Evolutionary conservation across 2,888 invertebrate genomes (phyloP).

Genomic region (Papilio protenor): DNA sequence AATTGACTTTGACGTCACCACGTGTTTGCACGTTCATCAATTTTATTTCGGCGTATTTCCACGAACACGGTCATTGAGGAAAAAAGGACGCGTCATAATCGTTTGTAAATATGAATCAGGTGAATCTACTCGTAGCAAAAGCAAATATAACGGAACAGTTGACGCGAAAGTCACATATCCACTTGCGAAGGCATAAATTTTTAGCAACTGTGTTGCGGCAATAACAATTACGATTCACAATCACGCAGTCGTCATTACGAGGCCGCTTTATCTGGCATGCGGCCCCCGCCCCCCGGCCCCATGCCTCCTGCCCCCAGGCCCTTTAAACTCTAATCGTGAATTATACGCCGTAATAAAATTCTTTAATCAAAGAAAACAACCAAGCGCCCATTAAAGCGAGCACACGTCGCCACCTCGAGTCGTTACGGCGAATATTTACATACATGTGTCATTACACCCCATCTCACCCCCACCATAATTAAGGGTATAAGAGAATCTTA

Average conservation of each 20-base stretch:
- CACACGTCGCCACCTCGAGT: constrained; percentile 81
- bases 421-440: constrained; percentile 83
- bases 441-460: constrained; percentile 82
- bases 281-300: constrained; percentile 56
- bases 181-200: constrained; percentile 50
- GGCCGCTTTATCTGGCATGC: constrained; percentile 76
- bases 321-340: constrained; percentile 83
- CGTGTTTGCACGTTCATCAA: constrained; percentile 31
- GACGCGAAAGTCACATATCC: constrained; percentile 3
- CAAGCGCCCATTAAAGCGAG: constrained; percentile 78
- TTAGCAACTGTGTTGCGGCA: constrained; percentile 52
- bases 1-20: constrained; percentile 54
- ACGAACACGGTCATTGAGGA: constrained; percentile 49
- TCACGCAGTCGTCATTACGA: constrained; percentile 81
- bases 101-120: neutral
- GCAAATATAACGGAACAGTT: neutral
- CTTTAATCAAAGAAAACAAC: constrained; percentile 85
- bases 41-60: constrained; percentile 18
- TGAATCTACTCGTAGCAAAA: neutral
- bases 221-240: constrained; percentile 81
- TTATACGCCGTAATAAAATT: constrained; percentile 83
- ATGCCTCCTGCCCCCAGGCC: constrained; percentile 50
- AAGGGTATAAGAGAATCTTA: constrained; percentile 84
- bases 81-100: neutral
- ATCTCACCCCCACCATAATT: constrained; percentile 74